A percentile compares a stretch with the other conserved stretches of the same genome.
These are phyloP conservation scores for Coptodon rendalli DNA, from an alignment of 2,113 vertebrate genomes.

Conservation along the genomic window DNA sequence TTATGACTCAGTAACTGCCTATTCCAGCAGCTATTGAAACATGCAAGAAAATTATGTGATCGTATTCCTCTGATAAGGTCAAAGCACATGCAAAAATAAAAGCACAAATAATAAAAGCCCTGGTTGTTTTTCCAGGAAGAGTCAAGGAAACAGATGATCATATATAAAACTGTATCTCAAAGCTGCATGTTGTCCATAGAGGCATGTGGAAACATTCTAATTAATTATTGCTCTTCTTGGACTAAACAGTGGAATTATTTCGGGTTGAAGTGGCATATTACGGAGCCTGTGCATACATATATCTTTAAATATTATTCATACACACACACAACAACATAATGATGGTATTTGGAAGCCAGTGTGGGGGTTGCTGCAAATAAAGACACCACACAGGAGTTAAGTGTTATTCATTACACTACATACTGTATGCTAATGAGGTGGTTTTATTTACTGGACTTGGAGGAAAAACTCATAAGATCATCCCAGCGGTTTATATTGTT, in stretches of 20 bases:
- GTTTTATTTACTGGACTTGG: constrained; percentile 50
- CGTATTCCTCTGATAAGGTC: neutral
- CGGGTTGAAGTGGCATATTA: neutral
- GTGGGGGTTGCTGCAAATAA: constrained; percentile 24
- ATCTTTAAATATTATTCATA: neutral
- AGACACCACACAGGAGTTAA: constrained; percentile 16
- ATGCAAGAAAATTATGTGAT: neutral
- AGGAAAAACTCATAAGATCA: constrained; percentile 8
- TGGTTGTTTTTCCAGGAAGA: neutral
- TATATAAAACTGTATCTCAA: neutral
- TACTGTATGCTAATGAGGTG: constrained; percentile 41
- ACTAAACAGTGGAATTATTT: neutral
- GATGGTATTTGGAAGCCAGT: constrained; percentile 3
- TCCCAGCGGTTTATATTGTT: constrained; percentile 30
- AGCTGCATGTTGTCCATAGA: neutral
- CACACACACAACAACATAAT: constrained; percentile 3
- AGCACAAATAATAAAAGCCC: neutral
- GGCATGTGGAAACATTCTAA: neutral
- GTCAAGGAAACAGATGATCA: neutral
- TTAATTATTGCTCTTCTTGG: constrained; percentile 3
- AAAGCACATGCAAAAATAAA: neutral
- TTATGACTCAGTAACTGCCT: neutral
- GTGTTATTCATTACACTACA: constrained; percentile 33
- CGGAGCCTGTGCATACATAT: neutral
- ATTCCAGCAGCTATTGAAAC: neutral